These are phyloP conservation scores for Platysteira castanea DNA, from an alignment of 2,113 vertebrate genomes.

Conservation along the genomic window DNA sequence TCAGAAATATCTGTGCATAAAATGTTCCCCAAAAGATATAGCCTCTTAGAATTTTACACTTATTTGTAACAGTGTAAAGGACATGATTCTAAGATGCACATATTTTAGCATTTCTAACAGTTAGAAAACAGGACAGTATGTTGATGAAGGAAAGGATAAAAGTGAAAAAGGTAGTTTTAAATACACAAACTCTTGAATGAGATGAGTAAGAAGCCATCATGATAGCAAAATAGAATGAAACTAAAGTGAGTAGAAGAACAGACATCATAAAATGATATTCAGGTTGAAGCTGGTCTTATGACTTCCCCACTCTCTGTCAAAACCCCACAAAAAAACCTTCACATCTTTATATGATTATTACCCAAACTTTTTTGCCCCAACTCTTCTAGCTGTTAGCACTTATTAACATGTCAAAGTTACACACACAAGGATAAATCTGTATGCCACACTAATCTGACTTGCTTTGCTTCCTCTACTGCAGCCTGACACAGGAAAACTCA, in stretches of 20 bases:
- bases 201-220: not conserved
- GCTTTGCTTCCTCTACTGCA: not conserved
- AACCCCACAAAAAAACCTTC: not conserved
- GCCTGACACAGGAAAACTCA: not conserved
- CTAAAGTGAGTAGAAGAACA: not conserved
- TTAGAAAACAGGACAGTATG: not conserved
- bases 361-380: not conserved
- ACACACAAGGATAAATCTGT: not conserved
- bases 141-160: not conserved
- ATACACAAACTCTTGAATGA: not conserved
- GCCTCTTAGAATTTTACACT: not conserved
- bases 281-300: accelerated
- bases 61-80: not conserved
- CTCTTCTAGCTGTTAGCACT: not conserved
- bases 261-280: not conserved
- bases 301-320: not conserved
- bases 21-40: not conserved
- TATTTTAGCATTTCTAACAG: not conserved
- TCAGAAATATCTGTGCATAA: not conserved
- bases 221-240: not conserved
- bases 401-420: not conserved
- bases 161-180: not conserved
- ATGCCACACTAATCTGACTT: not conserved
- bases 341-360: not conserved
- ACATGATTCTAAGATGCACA: not conserved